Percentiles rank a stretch among this genome's conserved stretches.
Conservation (phyloP, 2,797 vertebrate genomes). For the Sardinella longiceps region DNA sequence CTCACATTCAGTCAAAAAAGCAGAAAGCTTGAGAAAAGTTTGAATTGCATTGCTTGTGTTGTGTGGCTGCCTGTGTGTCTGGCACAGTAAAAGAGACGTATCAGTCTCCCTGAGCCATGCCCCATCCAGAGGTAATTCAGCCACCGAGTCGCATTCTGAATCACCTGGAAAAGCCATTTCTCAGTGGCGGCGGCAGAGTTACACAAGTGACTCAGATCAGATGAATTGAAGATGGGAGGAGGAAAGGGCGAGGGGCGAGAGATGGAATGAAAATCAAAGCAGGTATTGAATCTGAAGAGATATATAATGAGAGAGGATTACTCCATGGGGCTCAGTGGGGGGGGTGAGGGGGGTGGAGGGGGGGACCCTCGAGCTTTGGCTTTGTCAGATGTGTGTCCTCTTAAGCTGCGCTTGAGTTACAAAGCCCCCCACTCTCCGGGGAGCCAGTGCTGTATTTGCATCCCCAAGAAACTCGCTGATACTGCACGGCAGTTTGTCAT, state of each 20-base stretch:
- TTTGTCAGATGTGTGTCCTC: constrained; percentile 54
- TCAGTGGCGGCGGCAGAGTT: constrained; percentile 38
- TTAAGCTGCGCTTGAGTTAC: constrained; percentile 48
- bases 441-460: constrained; percentile 54
- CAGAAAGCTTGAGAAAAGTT: neutral
- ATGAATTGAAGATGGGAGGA: constrained; percentile 35
- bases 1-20: neutral
- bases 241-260: neutral
- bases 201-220: constrained; percentile 49
- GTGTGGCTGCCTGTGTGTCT: too few species aligned
- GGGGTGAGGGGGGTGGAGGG: neutral
- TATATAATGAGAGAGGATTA: constrained; percentile 58
- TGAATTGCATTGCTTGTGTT: neutral
- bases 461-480: constrained; percentile 43
- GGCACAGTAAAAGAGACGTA: neutral
- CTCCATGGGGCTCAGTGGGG: constrained; percentile 44
- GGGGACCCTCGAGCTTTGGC: constrained; percentile 37
- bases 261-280: constrained; percentile 46
- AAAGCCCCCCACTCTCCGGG: constrained; percentile 48
- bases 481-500: constrained; percentile 25
- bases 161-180: constrained; percentile 31
- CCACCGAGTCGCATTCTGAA: constrained; percentile 19
- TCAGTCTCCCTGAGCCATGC: neutral
- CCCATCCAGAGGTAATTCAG: neutral
- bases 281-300: constrained; percentile 50